A percentile compares a stretch with the other conserved stretches of the same genome.
Evolutionary conservation across 2,888 invertebrate species (phyloP).

Genomic region (Elysia crispata): DNA sequence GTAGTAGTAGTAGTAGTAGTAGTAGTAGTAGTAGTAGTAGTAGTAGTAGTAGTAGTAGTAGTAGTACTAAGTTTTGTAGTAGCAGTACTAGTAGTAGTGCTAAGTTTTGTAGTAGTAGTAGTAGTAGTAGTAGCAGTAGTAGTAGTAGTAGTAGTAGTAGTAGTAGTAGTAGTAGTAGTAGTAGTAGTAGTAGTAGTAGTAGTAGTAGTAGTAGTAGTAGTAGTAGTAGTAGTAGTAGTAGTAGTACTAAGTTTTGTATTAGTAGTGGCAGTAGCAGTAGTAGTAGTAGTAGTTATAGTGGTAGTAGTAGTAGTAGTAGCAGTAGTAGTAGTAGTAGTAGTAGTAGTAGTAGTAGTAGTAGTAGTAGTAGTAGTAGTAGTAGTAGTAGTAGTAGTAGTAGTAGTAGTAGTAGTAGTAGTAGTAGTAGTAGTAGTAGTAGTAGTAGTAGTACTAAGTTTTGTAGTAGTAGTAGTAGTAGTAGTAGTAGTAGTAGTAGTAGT

Average conservation of each 20-base stretch:
- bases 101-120: too few species aligned
- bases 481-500: conserved; percentile 9
- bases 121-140: conserved; percentile 3
- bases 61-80: neutral
- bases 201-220: neutral
- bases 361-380: conserved; percentile 12
- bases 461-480: too few species aligned
- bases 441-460: too few species aligned
- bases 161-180: conserved; percentile 9
- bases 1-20: too few species aligned
- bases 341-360: too few species aligned
- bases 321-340: too few species aligned
- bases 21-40: neutral
- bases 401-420: neutral
- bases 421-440: too few species aligned
- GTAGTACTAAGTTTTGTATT: neutral
- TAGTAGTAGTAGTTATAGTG: conserved; percentile 3
- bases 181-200: neutral
- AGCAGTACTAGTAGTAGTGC: too few species aligned
- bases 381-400: conserved; percentile 9
- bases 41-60: conserved; percentile 11
- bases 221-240: conserved; percentile 3
- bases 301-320: conserved; percentile 15
- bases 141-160: conserved; percentile 9
- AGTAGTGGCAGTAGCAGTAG: neutral